phyloP scores from a whole-genome alignment of 1,140 invertebrate genomes.

The Uloborus diversus region DNA sequence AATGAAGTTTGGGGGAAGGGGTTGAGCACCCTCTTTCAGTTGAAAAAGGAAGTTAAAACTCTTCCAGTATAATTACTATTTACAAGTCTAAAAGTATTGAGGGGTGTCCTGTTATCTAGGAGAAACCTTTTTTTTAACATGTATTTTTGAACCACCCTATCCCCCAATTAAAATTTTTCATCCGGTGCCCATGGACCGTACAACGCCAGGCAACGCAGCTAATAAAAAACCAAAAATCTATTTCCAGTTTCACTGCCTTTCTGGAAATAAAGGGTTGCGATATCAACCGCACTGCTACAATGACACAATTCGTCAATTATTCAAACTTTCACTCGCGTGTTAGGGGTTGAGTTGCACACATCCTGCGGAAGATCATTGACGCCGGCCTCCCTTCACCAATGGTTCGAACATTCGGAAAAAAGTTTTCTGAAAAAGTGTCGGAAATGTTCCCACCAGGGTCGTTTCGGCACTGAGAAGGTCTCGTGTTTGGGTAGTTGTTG shows the following conservation, averaged over 20 bases:
- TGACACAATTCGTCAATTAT: not conserved
- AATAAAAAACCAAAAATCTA: not conserved
- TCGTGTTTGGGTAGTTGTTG: not conserved
- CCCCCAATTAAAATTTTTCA: not conserved
- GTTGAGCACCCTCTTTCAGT: no score
- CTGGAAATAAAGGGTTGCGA: not conserved
- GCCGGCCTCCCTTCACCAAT: not conserved
- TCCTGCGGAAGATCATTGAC: constrained; percentile 18
- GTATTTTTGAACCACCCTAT: no score
- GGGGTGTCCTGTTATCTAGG: no score
- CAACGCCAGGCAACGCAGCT: no score
- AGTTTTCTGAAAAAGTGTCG: not conserved
- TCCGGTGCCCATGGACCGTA: not conserved
- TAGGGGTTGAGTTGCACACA: constrained; percentile 13
- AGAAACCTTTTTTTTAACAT: no score
- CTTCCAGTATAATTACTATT: no score
- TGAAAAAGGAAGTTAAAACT: no score
- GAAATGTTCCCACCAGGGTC: constrained; percentile 6
- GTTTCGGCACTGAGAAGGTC: not conserved
- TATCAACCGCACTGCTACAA: not conserved
- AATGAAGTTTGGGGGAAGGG: no score
- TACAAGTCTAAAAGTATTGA: no score
- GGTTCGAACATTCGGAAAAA: not conserved
- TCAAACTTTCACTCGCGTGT: not conserved
- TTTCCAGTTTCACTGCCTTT: not conserved